Evolutionary conservation across 2,888 invertebrate genomes (phyloP), one percentile per base, ranked within the genome.

Genomic region (Lochmaea crataegi): DNA sequence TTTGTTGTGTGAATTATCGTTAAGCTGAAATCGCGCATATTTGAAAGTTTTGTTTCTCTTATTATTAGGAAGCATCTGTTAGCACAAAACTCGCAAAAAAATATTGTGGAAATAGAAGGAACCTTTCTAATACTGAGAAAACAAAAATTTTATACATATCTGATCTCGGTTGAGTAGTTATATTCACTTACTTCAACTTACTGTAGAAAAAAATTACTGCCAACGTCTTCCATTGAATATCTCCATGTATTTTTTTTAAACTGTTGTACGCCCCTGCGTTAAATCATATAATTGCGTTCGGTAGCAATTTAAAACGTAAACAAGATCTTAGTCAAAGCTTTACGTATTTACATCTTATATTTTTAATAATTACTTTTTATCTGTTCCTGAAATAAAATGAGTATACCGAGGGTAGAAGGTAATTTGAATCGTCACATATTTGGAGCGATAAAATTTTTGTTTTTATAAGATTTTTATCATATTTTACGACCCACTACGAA

Each of bases 271-370:
- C n/a, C 18, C 11, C n/a, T 63, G 61, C 2, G 2, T n/a, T 18
- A 68, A 68, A 61, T 68, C n/a, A 22, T 32, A 64, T 53, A 70
- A 70, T 70, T 69, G 42, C 56, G 56, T 69, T 64, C 64, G 14
- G 41, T 64, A 42, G 22, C 64, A 70, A 70, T 70, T 70, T 70
- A 16, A n/a, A 51, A 32, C 10, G 60, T 68, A 68, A 68, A 68
- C 68, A 67, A 58, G 51, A 68, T 65, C 12, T 16, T 61, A 51
- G 48, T 68, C 32, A 68, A 68, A 68, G 48, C 61, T 60, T 51
- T 68, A 48, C 26, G 18, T 61, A 58, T 67, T 67, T 48, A 58
- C 38, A 58, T 61, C 18, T 67, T 67, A 58, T 67, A 58, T 58
- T 67, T 58, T 65, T 32, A 56, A 56, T 66, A 57, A 66, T 66